Percentiles rank a stretch among this genome's conserved stretches.
These are phyloP conservation scores for Psammodynastes pulverulentus DNA, from an alignment of 2,113 vertebrate genomes.

Conservation along the genomic window DNA sequence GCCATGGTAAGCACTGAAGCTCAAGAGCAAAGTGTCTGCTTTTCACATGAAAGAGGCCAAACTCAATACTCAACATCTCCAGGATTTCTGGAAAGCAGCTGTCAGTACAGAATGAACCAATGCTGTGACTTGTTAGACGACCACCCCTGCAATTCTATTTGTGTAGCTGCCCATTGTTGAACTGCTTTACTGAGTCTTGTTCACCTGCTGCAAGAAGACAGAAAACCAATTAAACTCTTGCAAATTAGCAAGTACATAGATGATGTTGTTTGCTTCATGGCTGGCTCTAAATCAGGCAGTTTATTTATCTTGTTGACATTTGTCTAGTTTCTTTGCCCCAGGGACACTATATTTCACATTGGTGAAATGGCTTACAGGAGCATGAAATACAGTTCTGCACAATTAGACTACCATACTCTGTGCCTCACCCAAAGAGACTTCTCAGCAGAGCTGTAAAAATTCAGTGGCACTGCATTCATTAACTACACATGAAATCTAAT, in stretches of 20 bases:
- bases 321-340: constrained; percentile 13
- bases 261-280: constrained; percentile 36
- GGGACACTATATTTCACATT: constrained; percentile 26
- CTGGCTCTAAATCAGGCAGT: constrained; percentile 52
- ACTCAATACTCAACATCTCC: not conserved
- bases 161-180: constrained; percentile 54
- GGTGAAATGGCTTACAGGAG: constrained; percentile 40
- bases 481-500: constrained; percentile 55
- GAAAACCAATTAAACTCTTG: constrained; percentile 43
- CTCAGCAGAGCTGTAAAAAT: constrained; percentile 58
- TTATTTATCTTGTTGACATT: constrained; percentile 34
- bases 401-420: constrained; percentile 25
- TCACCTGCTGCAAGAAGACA: constrained; percentile 37
- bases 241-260: constrained; percentile 51
- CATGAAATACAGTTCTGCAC: constrained; percentile 41
- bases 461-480: constrained; percentile 58
- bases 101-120: not conserved
- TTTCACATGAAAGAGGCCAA: not conserved
- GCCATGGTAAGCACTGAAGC: constrained; percentile 30
- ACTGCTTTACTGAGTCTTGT: constrained; percentile 34
- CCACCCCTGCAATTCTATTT: constrained; percentile 24
- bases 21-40: not conserved
- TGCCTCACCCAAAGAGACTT: constrained; percentile 49
- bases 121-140: not conserved
- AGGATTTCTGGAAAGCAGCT: not conserved